Evolutionary conservation across 2,888 invertebrate genomes (phyloP), one percentile per base, ranked within the genome.

Genomic region (Drosophila anceps): DNA sequence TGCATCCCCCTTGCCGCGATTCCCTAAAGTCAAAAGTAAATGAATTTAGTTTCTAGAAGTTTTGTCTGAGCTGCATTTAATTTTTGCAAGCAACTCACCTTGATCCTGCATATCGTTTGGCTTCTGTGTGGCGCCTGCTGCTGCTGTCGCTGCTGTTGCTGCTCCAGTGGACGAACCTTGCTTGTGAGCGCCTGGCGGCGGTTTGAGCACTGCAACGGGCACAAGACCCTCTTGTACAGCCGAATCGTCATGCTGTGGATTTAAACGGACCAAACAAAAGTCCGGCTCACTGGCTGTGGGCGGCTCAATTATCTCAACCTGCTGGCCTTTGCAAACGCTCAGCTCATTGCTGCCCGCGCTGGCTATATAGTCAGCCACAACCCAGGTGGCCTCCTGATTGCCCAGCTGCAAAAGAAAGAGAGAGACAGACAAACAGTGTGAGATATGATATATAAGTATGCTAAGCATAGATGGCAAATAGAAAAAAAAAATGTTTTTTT

Each of bases 371-470:
- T 98, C 98, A 77, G 96, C 96, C 65, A 98, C 95, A 86, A 98
- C 97, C 97, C 97, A 97, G 70, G 97, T 97, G 95, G 97, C 96
- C 93, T 98, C 98, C 76, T 96, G 95, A 66, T 96, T 96, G 86
- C 96, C 96, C 66, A 95, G 94, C 96, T 97, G 94, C 35, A 93
- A 94, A 9, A 57, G 15, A 73, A 15, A 59, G 13, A 35, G 20
- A 18, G 39, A 48, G 27, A 54, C 53, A 60, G 20, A 27, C 35
- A 43, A 8, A 24, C 13, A 48, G 9, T 24, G 18, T 50, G 12
- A 12, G 33, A 9, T 41, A 61, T 55, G 54, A 60, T 62, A 73
- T 60, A 44, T 55, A 15, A 39, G 39, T 35, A 27, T 39, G 53
- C 67, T 65, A 41, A 63, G 75, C 43, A 78, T 57, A 57, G 48